Percentiles rank a stretch among this genome's conserved stretches.
phyloP scores from a whole-genome alignment of 2,888 invertebrate species.

The Peribatodes rhomboidaria region DNA sequence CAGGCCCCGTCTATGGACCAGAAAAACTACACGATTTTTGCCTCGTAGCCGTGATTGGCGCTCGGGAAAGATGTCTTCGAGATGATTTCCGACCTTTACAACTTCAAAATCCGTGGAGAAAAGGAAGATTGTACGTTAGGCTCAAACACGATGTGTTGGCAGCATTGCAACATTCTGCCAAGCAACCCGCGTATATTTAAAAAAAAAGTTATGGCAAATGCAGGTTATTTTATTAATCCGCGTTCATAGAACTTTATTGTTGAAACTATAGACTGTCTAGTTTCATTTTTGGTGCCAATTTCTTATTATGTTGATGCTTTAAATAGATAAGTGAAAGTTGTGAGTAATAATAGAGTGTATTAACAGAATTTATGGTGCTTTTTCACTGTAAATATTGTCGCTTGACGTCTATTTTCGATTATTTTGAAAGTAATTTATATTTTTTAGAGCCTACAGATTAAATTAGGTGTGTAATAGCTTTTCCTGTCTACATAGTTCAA shows the following conservation, averaged over 20 bases:
- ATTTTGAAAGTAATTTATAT: conserved; percentile 26
- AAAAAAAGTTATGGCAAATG: conserved; percentile 25
- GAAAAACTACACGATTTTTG: conserved; percentile 96
- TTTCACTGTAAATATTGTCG: conserved; percentile 52
- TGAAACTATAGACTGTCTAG: conserved; percentile 52
- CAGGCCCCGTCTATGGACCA: conserved; percentile 94
- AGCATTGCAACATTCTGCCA: conserved; percentile 95
- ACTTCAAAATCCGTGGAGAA: conserved; percentile 98
- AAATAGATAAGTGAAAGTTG: conserved; percentile 78
- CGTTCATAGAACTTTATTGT: conserved; percentile 43
- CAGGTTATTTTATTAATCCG: conserved; percentile 19
- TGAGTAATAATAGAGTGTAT: conserved; percentile 73
- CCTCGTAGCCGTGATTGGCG: conserved; percentile 97
- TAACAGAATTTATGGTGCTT: conserved; percentile 81
- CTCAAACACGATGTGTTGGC: conserved; percentile 96
- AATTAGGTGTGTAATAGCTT: conserved; percentile 43
- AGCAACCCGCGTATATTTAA: conserved; percentile 90
- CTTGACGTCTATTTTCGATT: conserved; percentile 33
- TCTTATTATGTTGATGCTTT: conserved; percentile 78
- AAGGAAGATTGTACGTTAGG: conserved; percentile 96
- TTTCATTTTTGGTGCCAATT: conserved; percentile 80
- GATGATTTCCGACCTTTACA: conserved; percentile 98
- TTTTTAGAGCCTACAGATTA: conserved; percentile 27
- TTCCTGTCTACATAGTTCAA: conserved; percentile 48
- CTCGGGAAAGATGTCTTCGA: conserved; percentile 96